Evolutionary conservation across 2,888 invertebrate genomes (phyloP).

Genomic region (Pristionchus maxplancki): DNA sequence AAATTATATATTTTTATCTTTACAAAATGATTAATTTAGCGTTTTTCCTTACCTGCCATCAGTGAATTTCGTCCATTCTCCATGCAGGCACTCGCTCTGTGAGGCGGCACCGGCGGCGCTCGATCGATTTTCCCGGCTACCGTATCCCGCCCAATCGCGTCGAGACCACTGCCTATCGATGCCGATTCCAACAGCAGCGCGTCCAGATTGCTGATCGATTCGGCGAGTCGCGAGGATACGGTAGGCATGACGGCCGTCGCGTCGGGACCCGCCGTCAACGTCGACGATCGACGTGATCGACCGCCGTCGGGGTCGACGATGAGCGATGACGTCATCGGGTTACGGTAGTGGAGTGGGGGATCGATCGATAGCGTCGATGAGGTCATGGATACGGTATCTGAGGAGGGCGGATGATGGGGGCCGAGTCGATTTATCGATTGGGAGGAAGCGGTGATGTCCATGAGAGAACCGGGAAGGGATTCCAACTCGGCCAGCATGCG

Average conservation of each 20-base stretch:
- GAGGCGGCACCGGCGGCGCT: not conserved
- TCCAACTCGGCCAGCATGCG: conserved; percentile 68
- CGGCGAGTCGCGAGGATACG: conserved; percentile 27
- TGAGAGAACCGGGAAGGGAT: conserved; percentile 62
- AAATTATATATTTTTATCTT: not conserved
- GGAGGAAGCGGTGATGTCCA: conserved; percentile 51
- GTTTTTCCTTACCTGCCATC: not conserved
- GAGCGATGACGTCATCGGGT: conserved; percentile 22
- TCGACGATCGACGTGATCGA: not conserved
- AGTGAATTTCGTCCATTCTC: not conserved
- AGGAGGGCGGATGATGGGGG: not conserved
- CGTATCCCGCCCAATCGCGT: conserved; percentile 4
- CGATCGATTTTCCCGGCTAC: not conserved
- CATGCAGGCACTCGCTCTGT: not conserved
- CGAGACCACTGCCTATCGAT: not conserved
- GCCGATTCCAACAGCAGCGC: conserved; percentile 8
- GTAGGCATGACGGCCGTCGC: not conserved
- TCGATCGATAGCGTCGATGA: conserved; percentile 17
- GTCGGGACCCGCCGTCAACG: conserved; percentile 18
- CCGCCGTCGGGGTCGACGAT: not conserved
- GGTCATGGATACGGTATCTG: conserved; percentile 43
- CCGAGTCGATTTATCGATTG: conserved; percentile 10
- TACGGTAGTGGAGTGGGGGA: not conserved
- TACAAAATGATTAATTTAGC: not conserved
- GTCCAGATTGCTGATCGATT: conserved; percentile 31